phyloP scores from a whole-genome alignment of 2,888 invertebrate genomes.

The Phragmatobia fuliginosa region DNA sequence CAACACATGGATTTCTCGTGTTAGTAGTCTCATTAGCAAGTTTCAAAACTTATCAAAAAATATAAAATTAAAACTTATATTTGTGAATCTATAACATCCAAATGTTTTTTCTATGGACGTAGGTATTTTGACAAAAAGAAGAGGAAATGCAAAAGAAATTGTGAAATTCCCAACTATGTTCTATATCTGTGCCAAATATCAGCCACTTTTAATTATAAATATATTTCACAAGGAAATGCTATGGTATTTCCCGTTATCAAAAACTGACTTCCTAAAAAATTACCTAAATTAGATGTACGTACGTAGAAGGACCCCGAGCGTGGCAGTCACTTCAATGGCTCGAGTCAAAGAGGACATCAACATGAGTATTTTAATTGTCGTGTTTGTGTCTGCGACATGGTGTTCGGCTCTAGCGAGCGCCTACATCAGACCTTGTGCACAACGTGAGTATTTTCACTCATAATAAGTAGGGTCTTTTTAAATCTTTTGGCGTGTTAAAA shows the following conservation, averaged over 20 bases:
- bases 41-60: too few relatives aligned
- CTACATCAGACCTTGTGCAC: not conserved
- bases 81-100: too few relatives aligned
- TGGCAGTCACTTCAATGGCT: not conserved
- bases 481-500: not conserved
- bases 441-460: not conserved
- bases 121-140: too few relatives aligned
- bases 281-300: too few relatives aligned
- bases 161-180: too few relatives aligned
- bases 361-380: not conserved
- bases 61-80: too few relatives aligned
- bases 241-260: not conserved
- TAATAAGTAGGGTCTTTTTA: not conserved
- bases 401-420: not conserved
- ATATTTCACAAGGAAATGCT: not conserved
- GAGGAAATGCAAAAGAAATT: too few relatives aligned
- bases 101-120: too few relatives aligned
- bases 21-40: too few relatives aligned
- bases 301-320: not conserved
- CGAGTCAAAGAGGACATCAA: not conserved
- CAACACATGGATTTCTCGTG: too few relatives aligned
- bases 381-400: not conserved
- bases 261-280: too few relatives aligned
- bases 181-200: too few relatives aligned
- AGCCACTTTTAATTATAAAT: not conserved